phyloP scores from a whole-genome alignment of 2,888 invertebrate species.

The Lithophane socia region DNA sequence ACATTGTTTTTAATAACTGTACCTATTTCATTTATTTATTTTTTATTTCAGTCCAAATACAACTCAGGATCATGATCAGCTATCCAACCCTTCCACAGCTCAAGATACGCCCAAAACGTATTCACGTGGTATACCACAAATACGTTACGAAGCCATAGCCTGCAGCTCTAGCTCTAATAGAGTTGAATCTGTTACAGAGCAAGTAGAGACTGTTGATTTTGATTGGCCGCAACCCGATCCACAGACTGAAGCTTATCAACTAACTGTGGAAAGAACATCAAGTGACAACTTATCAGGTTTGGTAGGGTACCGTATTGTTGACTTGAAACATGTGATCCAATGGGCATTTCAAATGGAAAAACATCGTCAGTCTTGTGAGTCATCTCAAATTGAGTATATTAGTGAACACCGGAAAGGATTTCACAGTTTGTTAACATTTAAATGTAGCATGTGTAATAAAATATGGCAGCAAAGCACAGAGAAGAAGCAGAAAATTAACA shows the following conservation, averaged over 20 bases:
- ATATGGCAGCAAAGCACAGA: neutral
- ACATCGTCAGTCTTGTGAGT: constrained; percentile 6
- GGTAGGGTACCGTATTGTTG: neutral
- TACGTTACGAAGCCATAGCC: too few species aligned
- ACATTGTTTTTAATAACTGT: neutral
- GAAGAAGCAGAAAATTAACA: neutral
- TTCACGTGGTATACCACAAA: too few species aligned
- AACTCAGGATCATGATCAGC: too few species aligned
- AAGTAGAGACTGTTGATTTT: neutral
- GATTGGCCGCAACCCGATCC: neutral
- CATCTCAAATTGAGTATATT: constrained; percentile 6
- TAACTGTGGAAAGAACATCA: constrained; percentile 3
- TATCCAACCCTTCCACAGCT: too few species aligned
- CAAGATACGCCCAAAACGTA: too few species aligned
- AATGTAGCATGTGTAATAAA: neutral
- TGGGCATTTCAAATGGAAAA: constrained; percentile 1
- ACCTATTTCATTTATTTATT: neutral
- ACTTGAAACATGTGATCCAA: neutral
- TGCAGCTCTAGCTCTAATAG: neutral
- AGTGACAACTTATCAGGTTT: neutral
- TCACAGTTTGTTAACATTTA: neutral
- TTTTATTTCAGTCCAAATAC: neutral
- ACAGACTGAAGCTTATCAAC: neutral
- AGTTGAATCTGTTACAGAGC: neutral
- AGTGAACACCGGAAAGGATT: neutral